A percentile compares a stretch with the other conserved stretches of the same genome.
Conservation (phyloP, 2,113 vertebrate species). For the Scatophagus argus region DNA sequence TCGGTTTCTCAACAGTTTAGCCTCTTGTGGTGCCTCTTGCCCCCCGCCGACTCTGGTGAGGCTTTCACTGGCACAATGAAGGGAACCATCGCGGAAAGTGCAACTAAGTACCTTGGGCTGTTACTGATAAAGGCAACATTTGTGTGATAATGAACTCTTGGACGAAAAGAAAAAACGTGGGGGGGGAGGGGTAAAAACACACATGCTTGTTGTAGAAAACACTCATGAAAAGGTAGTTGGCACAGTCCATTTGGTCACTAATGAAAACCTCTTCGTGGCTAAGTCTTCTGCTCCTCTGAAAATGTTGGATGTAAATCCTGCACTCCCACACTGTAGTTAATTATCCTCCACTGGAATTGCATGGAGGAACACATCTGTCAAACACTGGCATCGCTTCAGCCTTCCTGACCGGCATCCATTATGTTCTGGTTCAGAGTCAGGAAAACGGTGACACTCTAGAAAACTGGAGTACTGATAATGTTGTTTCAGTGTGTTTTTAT, state of each 20-base stretch:
- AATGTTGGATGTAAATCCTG: conserved; percentile 37
- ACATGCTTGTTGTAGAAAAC: conserved; percentile 75
- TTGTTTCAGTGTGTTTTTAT: conserved; percentile 19
- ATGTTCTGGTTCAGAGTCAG: conserved; percentile 43
- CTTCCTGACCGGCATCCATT: conserved; percentile 34
- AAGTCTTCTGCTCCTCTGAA: conserved; percentile 64
- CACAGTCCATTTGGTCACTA: conserved; percentile 88
- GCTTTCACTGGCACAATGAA: conserved; percentile 64
- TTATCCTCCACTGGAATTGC: conserved; percentile 28
- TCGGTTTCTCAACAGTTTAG: conserved; percentile 18
- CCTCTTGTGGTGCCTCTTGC: conserved; percentile 55
- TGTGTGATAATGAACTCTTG: conserved; percentile 46
- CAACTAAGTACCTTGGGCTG: conserved; percentile 72
- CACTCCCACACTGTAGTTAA: conserved; percentile 20
- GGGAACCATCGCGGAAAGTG: conserved; percentile 74
- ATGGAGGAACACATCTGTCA: conserved; percentile 19
- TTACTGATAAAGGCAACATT: conserved; percentile 79
- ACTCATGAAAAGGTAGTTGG: conserved; percentile 80
- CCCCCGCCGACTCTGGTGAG: conserved; percentile 1
- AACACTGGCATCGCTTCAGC: conserved; percentile 9
- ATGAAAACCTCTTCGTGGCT: conserved; percentile 79
- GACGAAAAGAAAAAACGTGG: conserved; percentile 15
- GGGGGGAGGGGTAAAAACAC: conserved; percentile 43
- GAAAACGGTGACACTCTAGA: conserved; percentile 13
- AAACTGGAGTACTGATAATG: conserved; percentile 14